Conservation (phyloP, 2,888 invertebrate species). For the Pyrrhia umbra region DNA sequence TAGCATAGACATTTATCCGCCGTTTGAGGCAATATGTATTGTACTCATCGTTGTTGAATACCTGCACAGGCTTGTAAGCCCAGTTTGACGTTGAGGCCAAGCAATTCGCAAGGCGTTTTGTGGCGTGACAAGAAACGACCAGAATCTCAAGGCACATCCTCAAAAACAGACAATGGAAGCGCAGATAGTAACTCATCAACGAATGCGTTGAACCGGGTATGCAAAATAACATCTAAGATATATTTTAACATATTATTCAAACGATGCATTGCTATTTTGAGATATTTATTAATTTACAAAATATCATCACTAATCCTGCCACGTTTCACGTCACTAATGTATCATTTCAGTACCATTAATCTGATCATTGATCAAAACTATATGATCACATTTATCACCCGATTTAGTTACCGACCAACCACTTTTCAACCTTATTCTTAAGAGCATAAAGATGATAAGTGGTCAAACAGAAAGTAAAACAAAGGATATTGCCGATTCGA, state of each 20-base stretch:
- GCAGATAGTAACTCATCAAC: constrained; percentile 60
- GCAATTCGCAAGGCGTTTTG: constrained; percentile 33
- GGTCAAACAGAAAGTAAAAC: neutral
- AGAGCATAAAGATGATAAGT: neutral
- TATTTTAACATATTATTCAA: constrained; percentile 16
- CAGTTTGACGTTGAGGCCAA: constrained; percentile 59
- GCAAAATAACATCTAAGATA: constrained; percentile 40
- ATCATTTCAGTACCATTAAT: neutral
- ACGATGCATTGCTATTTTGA: constrained; percentile 9
- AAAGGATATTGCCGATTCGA: constrained; percentile 25
- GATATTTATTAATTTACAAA: neutral
- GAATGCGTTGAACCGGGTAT: constrained; percentile 70
- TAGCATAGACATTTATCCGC: constrained; percentile 1
- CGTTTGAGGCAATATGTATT: neutral
- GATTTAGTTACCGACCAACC: neutral
- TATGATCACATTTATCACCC: neutral
- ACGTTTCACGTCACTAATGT: neutral
- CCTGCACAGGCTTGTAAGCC: constrained; percentile 72
- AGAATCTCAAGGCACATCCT: constrained; percentile 38
- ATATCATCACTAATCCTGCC: neutral
- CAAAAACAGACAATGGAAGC: constrained; percentile 50
- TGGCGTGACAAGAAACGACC: constrained; percentile 60
- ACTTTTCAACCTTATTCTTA: neutral
- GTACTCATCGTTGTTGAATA: constrained; percentile 37
- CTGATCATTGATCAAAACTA: constrained; percentile 13